Conservation (phyloP, 2,113 vertebrate genomes). For the Fulmarus glacialis region DNA sequence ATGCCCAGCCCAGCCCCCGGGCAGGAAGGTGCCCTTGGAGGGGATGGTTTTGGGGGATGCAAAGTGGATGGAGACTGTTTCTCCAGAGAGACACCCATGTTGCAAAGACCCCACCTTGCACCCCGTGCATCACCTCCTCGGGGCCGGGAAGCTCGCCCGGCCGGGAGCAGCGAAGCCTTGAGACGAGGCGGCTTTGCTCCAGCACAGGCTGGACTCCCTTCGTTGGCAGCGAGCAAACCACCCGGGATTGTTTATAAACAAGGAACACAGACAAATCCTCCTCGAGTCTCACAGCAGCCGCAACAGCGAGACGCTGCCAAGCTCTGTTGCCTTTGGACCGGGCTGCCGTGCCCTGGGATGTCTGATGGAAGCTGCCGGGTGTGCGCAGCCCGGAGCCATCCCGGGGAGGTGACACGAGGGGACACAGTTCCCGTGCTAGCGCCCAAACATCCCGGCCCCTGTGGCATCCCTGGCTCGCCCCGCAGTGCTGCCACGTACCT, state of each 20-base stretch:
- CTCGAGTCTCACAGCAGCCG: not conserved
- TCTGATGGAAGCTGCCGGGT: not conserved
- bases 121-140: accelerated
- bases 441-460: accelerated
- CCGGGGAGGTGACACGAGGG: not conserved
- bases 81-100: accelerated
- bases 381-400: accelerated
- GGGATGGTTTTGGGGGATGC: accelerated
- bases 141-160: accelerated
- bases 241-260: not conserved
- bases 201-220: not conserved
- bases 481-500: slow-evolving; percentile 6
- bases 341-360: accelerated
- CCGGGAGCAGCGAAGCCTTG: not conserved
- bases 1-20: accelerated
- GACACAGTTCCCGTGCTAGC: accelerated
- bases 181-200: accelerated
- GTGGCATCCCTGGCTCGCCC: accelerated
- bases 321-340: not conserved
- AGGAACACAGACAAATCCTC: not conserved
- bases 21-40: not conserved
- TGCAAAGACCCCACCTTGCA: no score
- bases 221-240: not conserved
- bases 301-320: not conserved
- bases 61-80: accelerated